Evolutionary conservation across 2,797 vertebrate genomes (phyloP).

Genomic region (Pitangus sulphuratus): DNA sequence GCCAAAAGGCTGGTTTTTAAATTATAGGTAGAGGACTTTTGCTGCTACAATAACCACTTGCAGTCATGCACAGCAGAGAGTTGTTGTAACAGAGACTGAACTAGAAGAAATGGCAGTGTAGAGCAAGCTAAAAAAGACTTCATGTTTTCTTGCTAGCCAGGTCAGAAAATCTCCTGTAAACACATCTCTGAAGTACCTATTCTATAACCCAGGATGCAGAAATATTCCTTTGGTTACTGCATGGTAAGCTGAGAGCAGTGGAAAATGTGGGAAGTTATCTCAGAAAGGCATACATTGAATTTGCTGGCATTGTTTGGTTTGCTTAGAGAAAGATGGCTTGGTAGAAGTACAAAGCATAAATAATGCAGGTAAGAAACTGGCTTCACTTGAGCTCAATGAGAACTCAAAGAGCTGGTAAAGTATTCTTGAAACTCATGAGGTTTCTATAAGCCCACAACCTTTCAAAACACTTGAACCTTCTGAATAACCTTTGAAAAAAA

Average conservation of each 20-base stretch:
- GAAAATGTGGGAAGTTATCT: neutral
- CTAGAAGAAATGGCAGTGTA: neutral
- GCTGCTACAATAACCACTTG: neutral
- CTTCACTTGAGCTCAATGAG: neutral
- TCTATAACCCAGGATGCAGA: neutral
- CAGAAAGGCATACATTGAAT: neutral
- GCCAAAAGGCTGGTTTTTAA: neutral
- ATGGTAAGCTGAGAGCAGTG: neutral
- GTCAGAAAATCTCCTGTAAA: neutral
- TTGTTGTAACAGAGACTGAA: neutral
- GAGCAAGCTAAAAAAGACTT: neutral
- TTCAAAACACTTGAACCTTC: slow-evolving; percentile 2
- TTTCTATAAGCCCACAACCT: neutral
- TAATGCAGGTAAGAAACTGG: neutral
- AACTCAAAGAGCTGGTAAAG: neutral
- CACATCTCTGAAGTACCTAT: neutral
- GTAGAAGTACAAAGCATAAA: neutral
- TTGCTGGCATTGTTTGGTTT: neutral
- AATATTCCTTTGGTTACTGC: neutral
- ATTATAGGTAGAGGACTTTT: neutral
- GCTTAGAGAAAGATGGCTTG: neutral
- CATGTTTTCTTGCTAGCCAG: neutral
- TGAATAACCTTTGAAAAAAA: neutral
- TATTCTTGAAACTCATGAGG: neutral
- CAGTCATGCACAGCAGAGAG: neutral